Base-by-base conservation (phyloP, 2,888 invertebrate genomes). In the Willowsia nigromaculata region DNA sequence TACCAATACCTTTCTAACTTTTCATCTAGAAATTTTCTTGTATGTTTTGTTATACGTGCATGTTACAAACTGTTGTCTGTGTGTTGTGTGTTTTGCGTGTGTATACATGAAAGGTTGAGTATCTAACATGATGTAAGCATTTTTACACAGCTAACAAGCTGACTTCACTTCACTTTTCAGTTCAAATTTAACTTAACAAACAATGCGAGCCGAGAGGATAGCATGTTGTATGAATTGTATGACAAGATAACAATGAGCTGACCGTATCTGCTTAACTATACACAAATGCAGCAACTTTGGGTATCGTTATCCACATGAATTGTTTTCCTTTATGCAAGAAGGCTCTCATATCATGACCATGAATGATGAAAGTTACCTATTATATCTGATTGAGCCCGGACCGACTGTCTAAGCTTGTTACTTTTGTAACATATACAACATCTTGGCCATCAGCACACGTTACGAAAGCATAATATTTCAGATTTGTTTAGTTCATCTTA, bases 91-190 rank as follows among this genome's bases (percentile, higher is more conserved):
- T 76, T 82, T 30, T 68, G 65, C 37, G 65, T 71, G 83, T 83
- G 83, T 83, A 65, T 83, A 74, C 84, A 84, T 74, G 84, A 71
- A 84, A 84, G 84, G 84, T 74, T 84, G 74, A 71, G 74, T 84
- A 71, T 11, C 27, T 65, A 80, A 88, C 88, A 88, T 71, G 76
- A 88, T 88, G 88, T 88, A 83, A 82, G 83, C 81, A 83, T 88
- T 86, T n/a, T 85, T 87, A 50, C 80, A 25, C 76, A 82, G 84
- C 88, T 88, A 88, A 88, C 90, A 88, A 84, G 88, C 88, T 65
- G 85, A 68, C 37, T 88, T 83, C 11, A 83, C 71, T 76, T 59
- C 27, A 53, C 47, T 56, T 53, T 80, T 74, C 30, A 76, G 76
- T 27, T 50, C 37, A 76, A 76, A 47, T 53, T 50, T 71, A 71